Evolutionary conservation across 2,888 invertebrate species (phyloP), one percentile per base, ranked within the genome.

Genomic region (Argyresthia goedartella): DNA sequence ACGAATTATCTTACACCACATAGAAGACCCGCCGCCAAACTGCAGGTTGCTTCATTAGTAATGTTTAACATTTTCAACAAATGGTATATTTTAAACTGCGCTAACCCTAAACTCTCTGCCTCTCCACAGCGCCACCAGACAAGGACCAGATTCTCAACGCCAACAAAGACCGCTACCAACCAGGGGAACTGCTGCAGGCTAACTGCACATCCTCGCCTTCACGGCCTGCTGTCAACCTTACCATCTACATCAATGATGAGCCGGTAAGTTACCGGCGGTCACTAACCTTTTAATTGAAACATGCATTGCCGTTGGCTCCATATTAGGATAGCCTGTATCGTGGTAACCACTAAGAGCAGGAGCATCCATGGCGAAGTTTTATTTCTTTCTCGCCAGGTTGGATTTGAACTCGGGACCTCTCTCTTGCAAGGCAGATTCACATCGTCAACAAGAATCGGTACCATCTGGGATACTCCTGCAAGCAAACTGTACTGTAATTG

Each of bases 191-290:
- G 36, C 80, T 95, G 55, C 85, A 87, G 53, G 94, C 93, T 49
- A 95, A 95, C 81, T 95, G 95, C 76, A 91, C 92, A n/a, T 91
- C 93, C 6, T 89, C 91, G 7, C 91, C 92, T 6, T 92, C 94
- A n/a, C 89, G 89, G 60, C 95, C 95, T 8, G 88, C 91, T 41
- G 91, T 92, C 36, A 90, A 90, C 60, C 88, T 95, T 56, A 92
- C 91, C 64, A 93, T 95, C 64, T 89, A 89, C 61, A 89, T 95
- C 59, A 95, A 95, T 74, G 93, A 93, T 69, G 89, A 90, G 64
- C 89, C 91, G 85, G 94, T 94, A 58, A 58, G 25, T 11, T 33
- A 33, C 11, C 47, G 11, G 2, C 33, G 13, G 35, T 35, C 13
- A 42, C n/a, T n/a, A n/a, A n/a, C n/a, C n/a, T n/a, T n/a, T n/a